These are phyloP conservation scores for Tupiocoris notatus DNA, from an alignment of 2,888 invertebrate genomes.

Conservation along the genomic window DNA sequence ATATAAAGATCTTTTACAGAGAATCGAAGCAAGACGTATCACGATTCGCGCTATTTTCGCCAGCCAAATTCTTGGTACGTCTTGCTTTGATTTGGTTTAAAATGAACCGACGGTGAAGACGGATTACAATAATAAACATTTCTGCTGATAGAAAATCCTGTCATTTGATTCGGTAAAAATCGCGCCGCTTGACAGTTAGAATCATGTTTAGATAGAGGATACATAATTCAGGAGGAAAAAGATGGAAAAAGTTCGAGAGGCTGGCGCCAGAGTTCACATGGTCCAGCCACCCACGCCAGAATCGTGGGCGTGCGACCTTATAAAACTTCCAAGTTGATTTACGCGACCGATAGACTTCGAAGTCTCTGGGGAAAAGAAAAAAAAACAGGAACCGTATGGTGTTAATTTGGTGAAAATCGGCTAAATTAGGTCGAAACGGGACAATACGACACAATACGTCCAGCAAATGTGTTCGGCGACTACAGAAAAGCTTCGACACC, in stretches of 20 bases:
- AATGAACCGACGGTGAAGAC: no score
- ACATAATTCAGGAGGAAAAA: neutral
- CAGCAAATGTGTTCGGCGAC: neutral
- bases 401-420: neutral
- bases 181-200: no score
- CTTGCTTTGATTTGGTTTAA: no score
- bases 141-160: no score
- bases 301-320: slow-evolving; percentile 24
- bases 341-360: neutral
- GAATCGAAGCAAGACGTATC: no score
- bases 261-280: neutral
- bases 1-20: no score
- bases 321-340: slow-evolving; percentile 3
- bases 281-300: slow-evolving; percentile 10
- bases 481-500: neutral
- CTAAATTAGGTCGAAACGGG: neutral
- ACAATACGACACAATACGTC: no score
- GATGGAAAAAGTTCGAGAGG: neutral
- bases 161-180: no score
- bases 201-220: no score
- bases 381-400: neutral
- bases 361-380: neutral
- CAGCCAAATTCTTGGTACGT: no score
- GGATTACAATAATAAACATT: no score
- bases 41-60: no score